Base-by-base conservation (phyloP, 2,888 invertebrate genomes). In the Pristionchus japonicus region DNA sequence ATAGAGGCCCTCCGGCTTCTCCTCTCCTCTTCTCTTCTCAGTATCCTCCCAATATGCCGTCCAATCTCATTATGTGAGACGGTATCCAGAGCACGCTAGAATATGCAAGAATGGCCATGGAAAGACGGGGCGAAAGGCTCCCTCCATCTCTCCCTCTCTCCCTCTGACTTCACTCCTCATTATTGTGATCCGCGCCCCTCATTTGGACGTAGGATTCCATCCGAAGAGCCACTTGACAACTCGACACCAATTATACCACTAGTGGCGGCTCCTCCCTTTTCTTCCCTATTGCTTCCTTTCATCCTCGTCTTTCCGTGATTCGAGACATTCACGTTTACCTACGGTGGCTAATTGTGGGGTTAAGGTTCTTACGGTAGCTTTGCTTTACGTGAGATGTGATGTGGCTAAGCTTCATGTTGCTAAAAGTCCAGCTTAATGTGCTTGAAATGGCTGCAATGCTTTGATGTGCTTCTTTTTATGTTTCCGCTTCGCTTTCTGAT, bases 21-120 rank as follows among this genome's bases (percentile, higher is more conserved):
- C 64, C 31, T 64, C 64, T 64, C 31, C 31, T 64, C 17, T 31
- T 17, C 11, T 31, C 70, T 0, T 40, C 70, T 74, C 70, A 37
- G 23, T n/a, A n/a, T n/a, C 34, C 67, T 20, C 77, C 43, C 77
- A 77, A 77, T 77, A 77, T 47, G 40, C 47, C 27, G 77, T 77
- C 77, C 77, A 77, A 77, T 77, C 77, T 77, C 77, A 77, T 77
- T 77, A 77, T 77, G 37, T 11, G 77, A 47, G 77, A 77, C 77
- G 77, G 77, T 77, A 77, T 77, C 77, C 43, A 40, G 77, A 23
- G 37, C 74, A 23, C 43, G 77, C 23, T 77, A 77, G 77, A 77
- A 77, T 77, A 77, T 77, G 77, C 77, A 77, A 77, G 77, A 77
- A 47, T 77, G 77, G 43, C n/a, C 67, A 67, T 31, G 34, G 67